Evolutionary conservation across 2,113 vertebrate genomes (phyloP), one percentile per base, ranked within the genome.

Genomic region (Labeo catla): DNA sequence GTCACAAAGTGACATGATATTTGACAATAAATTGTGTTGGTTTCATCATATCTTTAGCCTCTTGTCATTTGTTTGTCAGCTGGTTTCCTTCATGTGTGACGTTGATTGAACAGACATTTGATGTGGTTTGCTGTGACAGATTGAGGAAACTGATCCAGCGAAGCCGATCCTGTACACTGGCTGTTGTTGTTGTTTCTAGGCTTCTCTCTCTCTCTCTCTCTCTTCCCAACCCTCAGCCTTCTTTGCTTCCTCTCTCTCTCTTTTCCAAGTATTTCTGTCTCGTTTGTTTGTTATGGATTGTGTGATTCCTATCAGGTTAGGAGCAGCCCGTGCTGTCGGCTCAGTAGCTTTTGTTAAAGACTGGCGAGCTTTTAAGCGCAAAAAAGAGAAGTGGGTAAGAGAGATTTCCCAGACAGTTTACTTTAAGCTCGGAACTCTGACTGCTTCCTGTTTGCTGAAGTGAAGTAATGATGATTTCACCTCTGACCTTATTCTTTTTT

Each of bases 261-360:
- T 85, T 81, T 86, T 86, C 21, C 82, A 21, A 21, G 61, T 43
- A 65, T 86, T 23, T 83, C 59, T 83, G 28, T 74, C 78, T 78
- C 57, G 21, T 81, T 84, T 89, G 34, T 89, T 45, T 89, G 63
- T 89, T 87, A 84, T 87, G 84, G 86, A 86, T 80, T 89, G 84
- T 89, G 83, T 89, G 86, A 87, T 89, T 87, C 87, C 84, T 87
- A 87, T 89, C 88, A 89, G 88, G 88, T 89, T 86, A 87, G 80
- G 84, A 57, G 83, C 84, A 87, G 86, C 73, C 86, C 65, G 63
- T 87, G 88, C 84, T 83, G 86, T 86, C 39, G 84, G 66, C 86
- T 84, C 88, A 84, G 66, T 87, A 87, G 87, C 84, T 86, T 89
- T 87, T 89, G 88, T 89, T 79, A 86, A 89, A 86, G 52, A 52